Conservation (phyloP, 2,797 vertebrate species). For the Vespertilio murinus region DNA sequence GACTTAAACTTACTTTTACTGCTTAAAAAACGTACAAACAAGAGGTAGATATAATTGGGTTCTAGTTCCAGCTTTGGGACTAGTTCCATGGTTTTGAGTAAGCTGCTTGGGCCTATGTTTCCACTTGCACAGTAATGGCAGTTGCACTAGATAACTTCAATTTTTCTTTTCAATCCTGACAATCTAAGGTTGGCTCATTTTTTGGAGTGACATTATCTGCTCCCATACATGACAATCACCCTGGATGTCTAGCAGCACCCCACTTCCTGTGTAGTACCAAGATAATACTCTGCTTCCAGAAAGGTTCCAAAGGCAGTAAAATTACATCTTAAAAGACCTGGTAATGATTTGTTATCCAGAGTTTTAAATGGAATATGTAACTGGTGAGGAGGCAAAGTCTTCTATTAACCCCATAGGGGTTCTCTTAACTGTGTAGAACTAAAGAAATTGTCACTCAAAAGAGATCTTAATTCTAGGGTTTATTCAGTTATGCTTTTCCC, state of each 20-base stretch:
- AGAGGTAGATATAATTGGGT: conserved; percentile 19
- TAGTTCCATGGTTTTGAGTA: neutral
- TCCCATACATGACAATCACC: conserved; percentile 17
- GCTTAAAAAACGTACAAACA: conserved; percentile 11
- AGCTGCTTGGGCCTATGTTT: neutral
- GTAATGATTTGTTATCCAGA: conserved; percentile 72
- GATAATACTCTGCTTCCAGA: conserved; percentile 62
- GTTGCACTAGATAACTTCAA: neutral
- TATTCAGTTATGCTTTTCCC: conserved; percentile 72
- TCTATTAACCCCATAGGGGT: conserved; percentile 80
- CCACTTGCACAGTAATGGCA: neutral
- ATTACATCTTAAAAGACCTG: conserved; percentile 63
- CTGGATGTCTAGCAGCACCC: conserved; percentile 44
- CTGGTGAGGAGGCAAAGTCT: conserved; percentile 74
- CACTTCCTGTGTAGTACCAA: conserved; percentile 39
- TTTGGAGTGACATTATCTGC: conserved; percentile 37
- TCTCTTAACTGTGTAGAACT: conserved; percentile 73
- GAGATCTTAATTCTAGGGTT: conserved; percentile 77
- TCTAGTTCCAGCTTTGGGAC: neutral
- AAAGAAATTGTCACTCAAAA: conserved; percentile 77
- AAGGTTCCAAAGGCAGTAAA: conserved; percentile 60
- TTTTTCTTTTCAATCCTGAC: conserved; percentile 2
- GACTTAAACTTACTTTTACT: neutral
- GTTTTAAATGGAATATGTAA: conserved; percentile 78
- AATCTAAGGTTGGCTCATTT: conserved; percentile 26